Evolutionary conservation across 2,888 invertebrate species (phyloP).

Genomic region (Dexiosoma caninum): DNA sequence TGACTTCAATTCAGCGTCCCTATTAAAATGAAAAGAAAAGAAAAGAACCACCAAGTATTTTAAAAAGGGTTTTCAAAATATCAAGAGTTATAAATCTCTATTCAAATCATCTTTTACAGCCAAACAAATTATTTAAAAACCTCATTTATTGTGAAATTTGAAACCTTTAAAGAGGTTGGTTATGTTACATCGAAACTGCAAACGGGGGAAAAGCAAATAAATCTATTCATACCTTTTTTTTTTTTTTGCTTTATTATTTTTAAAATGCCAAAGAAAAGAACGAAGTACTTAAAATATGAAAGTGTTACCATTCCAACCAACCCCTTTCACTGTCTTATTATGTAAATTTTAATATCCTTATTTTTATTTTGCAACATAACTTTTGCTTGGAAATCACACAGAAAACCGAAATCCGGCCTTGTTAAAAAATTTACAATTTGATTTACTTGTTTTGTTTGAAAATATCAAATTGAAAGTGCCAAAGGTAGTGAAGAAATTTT

Average conservation of each 20-base stretch:
- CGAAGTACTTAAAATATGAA: conserved; percentile 8
- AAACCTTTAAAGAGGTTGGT: conserved; percentile 59
- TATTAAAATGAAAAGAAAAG: neutral
- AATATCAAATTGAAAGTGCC: neutral
- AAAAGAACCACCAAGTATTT: too few species aligned
- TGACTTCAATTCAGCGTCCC: neutral
- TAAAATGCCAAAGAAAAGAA: neutral
- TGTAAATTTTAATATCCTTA: conserved; percentile 33
- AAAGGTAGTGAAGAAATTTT: conserved; percentile 24
- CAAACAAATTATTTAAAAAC: conserved; percentile 57
- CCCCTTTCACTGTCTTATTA: conserved; percentile 4
- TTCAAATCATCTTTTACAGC: conserved; percentile 38
- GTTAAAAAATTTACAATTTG: conserved; percentile 49
- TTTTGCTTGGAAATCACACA: conserved; percentile 33
- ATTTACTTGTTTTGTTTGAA: conserved; percentile 45
- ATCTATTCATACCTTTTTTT: conserved; percentile 24
- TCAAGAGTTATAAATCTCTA: neutral
- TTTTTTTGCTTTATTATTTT: neutral
- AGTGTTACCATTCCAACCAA: conserved; percentile 49
- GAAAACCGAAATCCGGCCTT: conserved; percentile 33
- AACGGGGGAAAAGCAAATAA: neutral
- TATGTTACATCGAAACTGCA: conserved; percentile 51
- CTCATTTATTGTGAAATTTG: conserved; percentile 55
- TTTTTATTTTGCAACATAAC: conserved; percentile 28
- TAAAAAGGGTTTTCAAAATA: neutral